A percentile compares a stretch with the other conserved stretches of the same genome.
phyloP scores from a whole-genome alignment of 2,888 invertebrate species.

The Lydus trimaculatus region DNA sequence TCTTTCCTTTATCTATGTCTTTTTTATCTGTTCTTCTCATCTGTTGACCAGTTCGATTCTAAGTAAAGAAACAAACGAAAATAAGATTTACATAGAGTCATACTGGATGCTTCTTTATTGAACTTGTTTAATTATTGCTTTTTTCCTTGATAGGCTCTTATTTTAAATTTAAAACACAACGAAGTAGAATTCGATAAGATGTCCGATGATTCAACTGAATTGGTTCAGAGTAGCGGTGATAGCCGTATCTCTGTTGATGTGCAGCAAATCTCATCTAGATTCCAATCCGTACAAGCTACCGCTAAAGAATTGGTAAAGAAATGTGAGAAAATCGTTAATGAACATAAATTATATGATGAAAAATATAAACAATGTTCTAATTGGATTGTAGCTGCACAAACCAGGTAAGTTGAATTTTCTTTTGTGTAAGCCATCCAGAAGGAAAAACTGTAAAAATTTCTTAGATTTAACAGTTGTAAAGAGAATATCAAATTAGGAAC shows the following conservation, averaged over 20 bases:
- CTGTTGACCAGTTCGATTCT: slow-evolving; percentile 19
- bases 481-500: slow-evolving; percentile 70
- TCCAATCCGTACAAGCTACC: slow-evolving; percentile 88
- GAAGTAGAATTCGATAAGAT: slow-evolving; percentile 88
- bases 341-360: slow-evolving; percentile 80
- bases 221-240: slow-evolving; percentile 86
- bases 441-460: background rate
- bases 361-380: slow-evolving; percentile 85
- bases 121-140: slow-evolving; percentile 19
- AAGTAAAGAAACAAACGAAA: too few species aligned
- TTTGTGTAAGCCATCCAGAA: too few species aligned
- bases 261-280: slow-evolving; percentile 88
- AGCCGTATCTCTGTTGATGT: slow-evolving; percentile 86
- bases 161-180: slow-evolving; percentile 80
- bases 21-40: slow-evolving; percentile 31
- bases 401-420: slow-evolving; percentile 64
- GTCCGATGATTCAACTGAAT: slow-evolving; percentile 83
- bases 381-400: slow-evolving; percentile 79
- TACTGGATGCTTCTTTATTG: slow-evolving; percentile 6
- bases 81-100: too few species aligned
- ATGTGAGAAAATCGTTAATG: slow-evolving; percentile 86
- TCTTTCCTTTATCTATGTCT: slow-evolving; percentile 30
- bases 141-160: slow-evolving; percentile 68
- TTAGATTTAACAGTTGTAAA: slow-evolving; percentile 71
- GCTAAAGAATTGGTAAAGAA: slow-evolving; percentile 91